phyloP scores from a whole-genome alignment of 2,797 vertebrate genomes.

The Syngnathus acus region DNA sequence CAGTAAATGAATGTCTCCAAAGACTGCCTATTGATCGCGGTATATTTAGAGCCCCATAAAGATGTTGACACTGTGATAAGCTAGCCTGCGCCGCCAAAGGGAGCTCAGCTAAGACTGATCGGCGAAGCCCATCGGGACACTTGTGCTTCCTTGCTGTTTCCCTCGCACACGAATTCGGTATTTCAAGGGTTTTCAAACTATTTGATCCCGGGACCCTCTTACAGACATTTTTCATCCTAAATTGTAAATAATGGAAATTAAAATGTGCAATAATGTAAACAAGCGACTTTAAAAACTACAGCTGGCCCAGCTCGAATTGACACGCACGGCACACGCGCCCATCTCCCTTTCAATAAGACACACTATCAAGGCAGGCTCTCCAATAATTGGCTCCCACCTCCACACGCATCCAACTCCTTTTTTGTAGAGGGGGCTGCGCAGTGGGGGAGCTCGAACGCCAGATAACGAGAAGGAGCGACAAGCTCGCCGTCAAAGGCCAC shows the following conservation, averaged over 20 bases:
- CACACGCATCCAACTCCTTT: conserved; percentile 34
- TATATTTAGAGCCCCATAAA: conserved; percentile 64
- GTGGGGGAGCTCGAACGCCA: conserved; percentile 50
- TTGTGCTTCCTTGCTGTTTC: conserved; percentile 39
- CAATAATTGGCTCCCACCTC: conserved; percentile 69
- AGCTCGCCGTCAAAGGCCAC: conserved; percentile 68
- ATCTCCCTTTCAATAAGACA: conserved; percentile 70
- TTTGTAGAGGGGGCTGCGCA: conserved; percentile 37
- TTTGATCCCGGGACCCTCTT: no score
- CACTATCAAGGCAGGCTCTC: conserved; percentile 73
- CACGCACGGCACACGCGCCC: conserved; percentile 34
- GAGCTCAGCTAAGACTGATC: conserved; percentile 32
- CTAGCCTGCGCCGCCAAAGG: conserved; percentile 45
- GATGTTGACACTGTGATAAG: conserved; percentile 63
- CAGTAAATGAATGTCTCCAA: conserved; percentile 53
- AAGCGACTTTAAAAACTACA: neutral
- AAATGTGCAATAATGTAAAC: neutral
- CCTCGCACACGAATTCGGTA: conserved; percentile 16
- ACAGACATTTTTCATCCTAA: no score
- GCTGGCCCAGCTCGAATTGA: neutral
- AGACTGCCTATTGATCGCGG: conserved; percentile 54
- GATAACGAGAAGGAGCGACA: conserved; percentile 74
- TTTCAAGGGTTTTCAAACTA: neutral
- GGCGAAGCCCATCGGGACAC: conserved; percentile 26
- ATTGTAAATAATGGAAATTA: no score